Base-by-base conservation (phyloP, 2,113 vertebrate species). In the Heptranchias perlo region DNA sequence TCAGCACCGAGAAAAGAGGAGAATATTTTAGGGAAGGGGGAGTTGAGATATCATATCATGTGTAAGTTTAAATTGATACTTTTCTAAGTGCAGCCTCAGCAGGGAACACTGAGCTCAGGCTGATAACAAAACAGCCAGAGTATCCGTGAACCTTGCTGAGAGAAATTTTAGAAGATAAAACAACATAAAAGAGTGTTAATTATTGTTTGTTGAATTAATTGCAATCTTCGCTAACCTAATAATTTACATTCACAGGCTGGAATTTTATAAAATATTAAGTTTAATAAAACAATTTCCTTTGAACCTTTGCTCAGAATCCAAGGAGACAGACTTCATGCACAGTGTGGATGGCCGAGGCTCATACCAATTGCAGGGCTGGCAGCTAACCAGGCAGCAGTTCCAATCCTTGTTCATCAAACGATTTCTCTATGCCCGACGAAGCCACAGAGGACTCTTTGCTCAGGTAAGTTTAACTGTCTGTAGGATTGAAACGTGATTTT, bases 391-490 rank as follows among this genome's bases (percentile, higher is more conserved):
- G 96, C 98, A 98, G 96, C 98, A 99, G 97, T 98, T 99, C 96
- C 97, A 97, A 0, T 98, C 99, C 0, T 98, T 99, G 96, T 98
- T 99, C 96, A 97, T 97, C 96, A 99, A 99, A 97, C 98, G 98
- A 73, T 98, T 98, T 96, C 98, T 98, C 96, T 98, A 99, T 0
- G 97, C 98, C 10, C 96, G 97, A 0, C 97, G 98, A 84, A 99
- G 98, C 96, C 98, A 97, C 96, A 96, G 98, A 0, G 98, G 98
- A 14, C 97, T 99, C 96, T 97, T 99, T 0, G 98, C 98, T 0
- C 99, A 99, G 98, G 99, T 98, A 96, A 0, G 5, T 31, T n/a
- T 76, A 5, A 54, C 64, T 10, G n/a, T 7, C 31, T 18, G 58
- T 96, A 92, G 16, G 28, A 44, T 39, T n/a, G 25, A 49, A 44